A percentile compares a stretch with the other conserved stretches of the same genome.
These are phyloP conservation scores for Gymnorhina tibicen DNA, from an alignment of 2,113 vertebrate species.

Conservation along the genomic window DNA sequence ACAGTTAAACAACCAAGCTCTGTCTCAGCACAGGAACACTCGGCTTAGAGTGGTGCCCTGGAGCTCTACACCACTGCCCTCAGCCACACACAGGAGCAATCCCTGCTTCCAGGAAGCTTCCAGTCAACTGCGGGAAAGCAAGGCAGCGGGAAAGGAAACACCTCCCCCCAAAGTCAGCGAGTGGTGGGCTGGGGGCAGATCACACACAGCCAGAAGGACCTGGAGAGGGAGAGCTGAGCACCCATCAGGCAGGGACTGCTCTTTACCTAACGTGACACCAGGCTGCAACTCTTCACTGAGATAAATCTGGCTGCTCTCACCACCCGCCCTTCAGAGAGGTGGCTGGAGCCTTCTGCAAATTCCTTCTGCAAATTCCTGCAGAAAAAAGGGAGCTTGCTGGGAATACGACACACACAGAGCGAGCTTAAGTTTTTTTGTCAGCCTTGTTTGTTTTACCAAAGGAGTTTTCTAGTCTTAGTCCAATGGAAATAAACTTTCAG, in stretches of 20 bases:
- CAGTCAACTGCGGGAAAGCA: neutral
- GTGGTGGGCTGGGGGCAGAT: neutral
- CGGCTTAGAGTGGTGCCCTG: neutral
- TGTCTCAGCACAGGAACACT: neutral
- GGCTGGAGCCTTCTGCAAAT: neutral
- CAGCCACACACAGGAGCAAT: neutral
- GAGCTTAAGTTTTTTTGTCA: neutral
- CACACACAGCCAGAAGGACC: rapidly evolving
- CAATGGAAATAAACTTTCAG: neutral
- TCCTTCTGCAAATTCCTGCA: neutral
- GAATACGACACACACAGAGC: neutral
- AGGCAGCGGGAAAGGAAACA: neutral
- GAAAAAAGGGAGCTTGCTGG: neutral
- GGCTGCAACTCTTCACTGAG: neutral
- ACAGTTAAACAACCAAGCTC: neutral
- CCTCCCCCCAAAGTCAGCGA: neutral
- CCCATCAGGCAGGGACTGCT: neutral
- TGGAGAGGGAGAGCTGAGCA: neutral
- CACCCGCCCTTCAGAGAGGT: neutral
- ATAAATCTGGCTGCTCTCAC: neutral
- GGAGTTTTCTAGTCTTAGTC: neutral
- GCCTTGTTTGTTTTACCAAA: neutral
- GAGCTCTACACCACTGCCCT: neutral
- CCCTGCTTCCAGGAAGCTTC: neutral
- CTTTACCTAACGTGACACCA: neutral